Conservation (phyloP, 1,140 invertebrate species). For the Atta texana region DNA sequence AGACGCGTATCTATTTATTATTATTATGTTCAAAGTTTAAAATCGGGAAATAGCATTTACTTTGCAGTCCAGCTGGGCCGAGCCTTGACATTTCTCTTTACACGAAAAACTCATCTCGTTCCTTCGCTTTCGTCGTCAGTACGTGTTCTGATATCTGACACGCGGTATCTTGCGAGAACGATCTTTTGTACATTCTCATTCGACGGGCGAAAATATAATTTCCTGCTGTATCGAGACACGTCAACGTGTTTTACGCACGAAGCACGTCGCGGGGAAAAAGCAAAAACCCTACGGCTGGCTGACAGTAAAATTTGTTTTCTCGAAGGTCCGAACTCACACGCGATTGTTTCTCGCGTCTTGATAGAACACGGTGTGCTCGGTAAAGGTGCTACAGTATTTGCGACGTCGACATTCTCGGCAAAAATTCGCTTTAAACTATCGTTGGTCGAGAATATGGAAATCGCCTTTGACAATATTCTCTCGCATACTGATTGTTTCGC, state of each 20-base stretch:
- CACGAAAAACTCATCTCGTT: slow-evolving; percentile 3
- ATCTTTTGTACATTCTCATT: slow-evolving; percentile 55
- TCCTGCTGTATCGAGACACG: slow-evolving; percentile 32
- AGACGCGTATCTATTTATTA: too few relatives aligned
- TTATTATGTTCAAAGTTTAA: neutral
- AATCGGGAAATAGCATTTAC: neutral
- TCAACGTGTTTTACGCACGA: slow-evolving; percentile 34
- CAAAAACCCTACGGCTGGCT: neutral
- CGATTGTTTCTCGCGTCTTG: slow-evolving; percentile 21
- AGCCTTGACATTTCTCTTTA: neutral
- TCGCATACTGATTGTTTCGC: slow-evolving; percentile 21
- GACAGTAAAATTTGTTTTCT: slow-evolving; percentile 33
- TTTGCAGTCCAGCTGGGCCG: neutral
- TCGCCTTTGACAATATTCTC: neutral
- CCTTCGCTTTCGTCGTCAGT: neutral
- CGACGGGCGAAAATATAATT: slow-evolving; percentile 61
- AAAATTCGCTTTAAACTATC: neutral
- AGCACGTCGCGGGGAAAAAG: neutral
- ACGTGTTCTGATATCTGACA: slow-evolving; percentile 44
- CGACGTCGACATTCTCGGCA: neutral
- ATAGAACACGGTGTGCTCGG: neutral
- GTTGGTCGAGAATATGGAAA: neutral
- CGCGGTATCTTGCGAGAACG: slow-evolving; percentile 6
- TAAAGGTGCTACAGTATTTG: neutral
- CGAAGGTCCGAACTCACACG: slow-evolving; percentile 16